Evolutionary conservation across 2,888 invertebrate genomes (phyloP).

Genomic region (Dasysyrphus albostriatus): DNA sequence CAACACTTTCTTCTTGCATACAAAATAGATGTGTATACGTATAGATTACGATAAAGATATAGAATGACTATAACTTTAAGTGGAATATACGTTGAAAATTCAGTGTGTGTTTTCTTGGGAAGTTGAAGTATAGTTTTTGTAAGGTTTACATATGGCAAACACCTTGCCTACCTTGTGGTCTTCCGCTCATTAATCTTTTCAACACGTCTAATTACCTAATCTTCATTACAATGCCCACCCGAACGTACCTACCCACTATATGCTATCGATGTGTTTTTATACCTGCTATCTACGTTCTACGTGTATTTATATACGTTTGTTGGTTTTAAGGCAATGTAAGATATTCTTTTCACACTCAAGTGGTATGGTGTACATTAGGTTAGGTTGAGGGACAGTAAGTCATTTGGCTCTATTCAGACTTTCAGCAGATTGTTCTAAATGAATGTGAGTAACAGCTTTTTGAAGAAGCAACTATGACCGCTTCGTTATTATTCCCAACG

Average conservation of each 20-base stretch:
- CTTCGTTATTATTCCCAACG: slow-evolving; percentile 49
- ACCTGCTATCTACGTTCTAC: slow-evolving; percentile 12
- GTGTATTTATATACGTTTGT: background rate
- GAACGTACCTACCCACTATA: slow-evolving; percentile 33
- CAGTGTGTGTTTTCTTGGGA: background rate
- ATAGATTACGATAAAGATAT: background rate
- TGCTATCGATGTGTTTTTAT: slow-evolving; percentile 56
- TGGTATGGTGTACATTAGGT: background rate
- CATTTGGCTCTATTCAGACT: slow-evolving; percentile 41
- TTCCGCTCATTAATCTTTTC: slow-evolving; percentile 69
- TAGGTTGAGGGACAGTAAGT: slow-evolving; percentile 13
- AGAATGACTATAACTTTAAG: background rate
- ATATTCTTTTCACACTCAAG: slow-evolving; percentile 9
- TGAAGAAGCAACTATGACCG: slow-evolving; percentile 50
- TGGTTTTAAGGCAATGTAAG: background rate
- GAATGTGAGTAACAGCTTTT: slow-evolving; percentile 36
- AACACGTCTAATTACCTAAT: slow-evolving; percentile 71
- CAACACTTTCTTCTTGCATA: slow-evolving; percentile 42
- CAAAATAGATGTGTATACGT: background rate
- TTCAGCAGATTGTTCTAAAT: slow-evolving; percentile 53
- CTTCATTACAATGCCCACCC: slow-evolving; percentile 40
- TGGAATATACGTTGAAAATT: background rate
- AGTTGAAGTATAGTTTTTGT: slow-evolving; percentile 1
- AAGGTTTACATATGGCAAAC: background rate
- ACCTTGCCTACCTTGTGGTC: slow-evolving; percentile 46